Percentiles rank a stretch among this genome's conserved stretches.
Conservation (phyloP, 2,113 vertebrate genomes). For the Astur gentilis region DNA sequence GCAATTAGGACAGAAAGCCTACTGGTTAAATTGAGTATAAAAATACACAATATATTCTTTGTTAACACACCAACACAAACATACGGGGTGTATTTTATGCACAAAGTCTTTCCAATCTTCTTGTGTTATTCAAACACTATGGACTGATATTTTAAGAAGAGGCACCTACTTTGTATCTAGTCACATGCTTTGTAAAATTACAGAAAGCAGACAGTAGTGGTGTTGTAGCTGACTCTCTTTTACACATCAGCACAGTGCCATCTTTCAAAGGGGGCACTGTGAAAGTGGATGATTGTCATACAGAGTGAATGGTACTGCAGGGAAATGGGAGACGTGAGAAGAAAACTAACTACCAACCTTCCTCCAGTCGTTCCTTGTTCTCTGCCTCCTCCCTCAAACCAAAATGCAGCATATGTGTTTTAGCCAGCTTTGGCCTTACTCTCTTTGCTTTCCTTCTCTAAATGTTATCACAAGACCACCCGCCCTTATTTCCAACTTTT, state of each 20-base stretch:
- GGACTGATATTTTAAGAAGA: background rate
- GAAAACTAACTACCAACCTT: background rate
- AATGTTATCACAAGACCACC: background rate
- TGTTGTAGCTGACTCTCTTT: background rate
- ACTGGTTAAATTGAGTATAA: background rate
- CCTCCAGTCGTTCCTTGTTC: background rate
- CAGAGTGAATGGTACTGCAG: background rate
- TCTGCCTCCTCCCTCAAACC: background rate
- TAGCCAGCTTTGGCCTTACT: background rate
- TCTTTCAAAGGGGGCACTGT: conserved; percentile 26
- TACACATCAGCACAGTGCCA: background rate
- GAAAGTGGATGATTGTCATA: conserved; percentile 10
- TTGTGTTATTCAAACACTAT: background rate
- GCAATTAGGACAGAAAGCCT: background rate
- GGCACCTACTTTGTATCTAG: background rate
- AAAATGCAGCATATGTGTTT: background rate
- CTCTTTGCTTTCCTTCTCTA: background rate
- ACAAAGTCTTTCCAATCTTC: background rate
- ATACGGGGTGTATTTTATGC: background rate
- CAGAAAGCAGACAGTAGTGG: background rate
- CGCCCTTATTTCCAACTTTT: background rate
- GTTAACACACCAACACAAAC: background rate
- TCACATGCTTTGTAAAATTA: background rate
- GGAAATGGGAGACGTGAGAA: conserved; percentile 16
- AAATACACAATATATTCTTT: background rate